These are phyloP conservation scores for Rhinoptilus africanus DNA, from an alignment of 2,113 vertebrate genomes.

Conservation along the genomic window DNA sequence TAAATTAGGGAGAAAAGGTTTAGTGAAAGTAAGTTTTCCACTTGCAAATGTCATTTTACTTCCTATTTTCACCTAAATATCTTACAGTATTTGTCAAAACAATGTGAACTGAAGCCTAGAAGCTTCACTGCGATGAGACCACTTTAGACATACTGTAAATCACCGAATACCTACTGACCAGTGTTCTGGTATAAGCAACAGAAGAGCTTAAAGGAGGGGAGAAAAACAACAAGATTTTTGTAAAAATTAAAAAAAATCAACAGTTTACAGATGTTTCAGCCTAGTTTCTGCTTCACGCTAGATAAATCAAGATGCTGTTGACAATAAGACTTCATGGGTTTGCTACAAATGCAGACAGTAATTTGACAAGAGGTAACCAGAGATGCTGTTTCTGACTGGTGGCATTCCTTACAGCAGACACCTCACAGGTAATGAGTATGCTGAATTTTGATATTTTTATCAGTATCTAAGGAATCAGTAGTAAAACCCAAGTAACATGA, in stretches of 20 bases:
- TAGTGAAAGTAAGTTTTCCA: background rate
- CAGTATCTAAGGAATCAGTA: background rate
- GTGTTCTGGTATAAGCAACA: background rate
- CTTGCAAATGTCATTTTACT: conserved; percentile 17
- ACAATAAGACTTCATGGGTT: background rate
- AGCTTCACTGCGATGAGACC: background rate
- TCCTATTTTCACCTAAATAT: background rate
- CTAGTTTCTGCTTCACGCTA: background rate
- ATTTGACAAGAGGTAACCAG: background rate
- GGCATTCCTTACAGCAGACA: background rate
- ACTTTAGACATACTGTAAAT: background rate
- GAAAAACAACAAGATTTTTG: background rate
- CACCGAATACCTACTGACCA: background rate
- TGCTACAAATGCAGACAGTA: background rate
- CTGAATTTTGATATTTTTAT: background rate
- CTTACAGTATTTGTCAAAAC: background rate
- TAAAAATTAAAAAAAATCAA: background rate
- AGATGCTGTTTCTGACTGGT: background rate
- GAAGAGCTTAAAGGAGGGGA: background rate
- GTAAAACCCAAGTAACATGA: background rate
- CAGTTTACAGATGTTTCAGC: background rate
- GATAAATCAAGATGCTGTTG: background rate
- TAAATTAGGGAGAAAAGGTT: conserved; percentile 24
- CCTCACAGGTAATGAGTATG: background rate
- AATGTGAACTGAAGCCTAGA: background rate